Percentiles rank a stretch among this genome's conserved stretches.
Evolutionary conservation across 2,113 vertebrate genomes (phyloP).

Genomic region (Miniopterus natalensis): DNA sequence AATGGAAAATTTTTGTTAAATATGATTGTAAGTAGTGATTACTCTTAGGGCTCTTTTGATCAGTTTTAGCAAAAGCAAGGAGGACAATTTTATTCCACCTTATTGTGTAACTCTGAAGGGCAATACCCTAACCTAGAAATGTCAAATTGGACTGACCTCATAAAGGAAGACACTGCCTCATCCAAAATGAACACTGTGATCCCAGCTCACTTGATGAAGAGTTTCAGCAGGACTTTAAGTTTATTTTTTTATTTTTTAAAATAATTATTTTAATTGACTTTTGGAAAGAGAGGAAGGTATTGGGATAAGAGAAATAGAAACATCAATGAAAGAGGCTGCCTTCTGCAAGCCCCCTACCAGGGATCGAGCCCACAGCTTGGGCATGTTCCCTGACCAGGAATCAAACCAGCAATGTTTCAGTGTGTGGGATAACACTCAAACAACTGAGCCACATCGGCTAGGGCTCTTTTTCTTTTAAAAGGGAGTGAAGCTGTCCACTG

Average conservation of each 20-base stretch:
- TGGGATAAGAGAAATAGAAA: too few species aligned
- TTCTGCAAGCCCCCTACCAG: too few species aligned
- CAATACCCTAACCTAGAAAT: background rate
- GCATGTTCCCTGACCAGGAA: too few species aligned
- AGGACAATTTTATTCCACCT: slow-evolving; percentile 12
- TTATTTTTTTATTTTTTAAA: too few species aligned
- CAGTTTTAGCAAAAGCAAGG: slow-evolving; percentile 54
- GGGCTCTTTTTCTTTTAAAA: slow-evolving; percentile 16
- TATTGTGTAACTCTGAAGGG: background rate
- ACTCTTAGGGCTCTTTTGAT: background rate
- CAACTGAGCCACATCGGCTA: too few species aligned
- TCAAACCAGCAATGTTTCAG: too few species aligned
- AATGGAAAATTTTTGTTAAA: slow-evolving; percentile 39
- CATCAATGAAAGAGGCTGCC: too few species aligned
- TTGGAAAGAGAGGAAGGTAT: too few species aligned
- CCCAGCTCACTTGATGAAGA: background rate
- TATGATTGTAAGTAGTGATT: slow-evolving; percentile 51
- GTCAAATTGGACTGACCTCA: slow-evolving; percentile 28
- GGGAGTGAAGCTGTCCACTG: background rate
- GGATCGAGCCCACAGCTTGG: too few species aligned
- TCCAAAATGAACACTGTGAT: slow-evolving; percentile 11
- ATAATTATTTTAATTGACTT: too few species aligned
- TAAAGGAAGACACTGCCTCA: background rate
- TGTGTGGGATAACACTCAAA: too few species aligned
- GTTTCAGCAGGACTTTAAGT: slow-evolving; percentile 27